These are phyloP conservation scores for Stichopus horrens DNA, from an alignment of 53 echinoderm and acorn worm species.

Conservation along the genomic window DNA sequence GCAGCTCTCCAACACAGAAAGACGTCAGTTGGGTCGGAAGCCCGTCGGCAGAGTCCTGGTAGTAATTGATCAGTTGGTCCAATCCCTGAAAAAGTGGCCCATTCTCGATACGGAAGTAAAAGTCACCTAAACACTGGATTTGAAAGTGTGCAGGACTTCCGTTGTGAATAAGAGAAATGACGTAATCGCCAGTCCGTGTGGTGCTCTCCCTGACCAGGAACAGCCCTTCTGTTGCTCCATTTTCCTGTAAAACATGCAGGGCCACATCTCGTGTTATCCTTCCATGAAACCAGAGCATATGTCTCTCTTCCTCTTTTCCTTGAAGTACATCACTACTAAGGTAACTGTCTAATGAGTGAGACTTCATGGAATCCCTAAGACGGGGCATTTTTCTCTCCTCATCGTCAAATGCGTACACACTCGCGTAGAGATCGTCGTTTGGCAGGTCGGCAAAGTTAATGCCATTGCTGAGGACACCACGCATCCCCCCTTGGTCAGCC, in stretches of 20 bases:
- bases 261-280: conserved; percentile 91
- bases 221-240: conserved; percentile 71
- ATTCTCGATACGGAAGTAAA: conserved; percentile 87
- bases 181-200: conserved; percentile 79
- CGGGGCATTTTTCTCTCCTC: conserved; percentile 31
- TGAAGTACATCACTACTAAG: conserved; percentile 65
- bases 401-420: conserved; percentile 45
- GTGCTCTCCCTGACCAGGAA: conserved; percentile 92
- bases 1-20: conserved; percentile 80
- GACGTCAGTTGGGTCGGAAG: conserved; percentile 77
- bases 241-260: conserved; percentile 78
- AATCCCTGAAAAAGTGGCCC: conserved; percentile 91
- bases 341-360: conserved; percentile 64
- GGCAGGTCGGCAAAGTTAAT: conserved; percentile 42
- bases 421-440: conserved; percentile 38
- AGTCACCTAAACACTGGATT: conserved; percentile 90
- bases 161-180: conserved; percentile 88
- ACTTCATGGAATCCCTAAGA: conserved; percentile 19
- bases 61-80: conserved; percentile 83
- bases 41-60: conserved; percentile 76
- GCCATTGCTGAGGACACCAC: conserved; percentile 2
- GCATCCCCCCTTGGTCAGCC: conserved; percentile 1
- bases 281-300: conserved; percentile 89
- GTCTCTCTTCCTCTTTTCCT: conserved; percentile 79
- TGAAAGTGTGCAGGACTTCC: conserved; percentile 83